These are phyloP conservation scores for Neodiprion pinetum DNA, from an alignment of 1,140 invertebrate genomes.

Conservation along the genomic window DNA sequence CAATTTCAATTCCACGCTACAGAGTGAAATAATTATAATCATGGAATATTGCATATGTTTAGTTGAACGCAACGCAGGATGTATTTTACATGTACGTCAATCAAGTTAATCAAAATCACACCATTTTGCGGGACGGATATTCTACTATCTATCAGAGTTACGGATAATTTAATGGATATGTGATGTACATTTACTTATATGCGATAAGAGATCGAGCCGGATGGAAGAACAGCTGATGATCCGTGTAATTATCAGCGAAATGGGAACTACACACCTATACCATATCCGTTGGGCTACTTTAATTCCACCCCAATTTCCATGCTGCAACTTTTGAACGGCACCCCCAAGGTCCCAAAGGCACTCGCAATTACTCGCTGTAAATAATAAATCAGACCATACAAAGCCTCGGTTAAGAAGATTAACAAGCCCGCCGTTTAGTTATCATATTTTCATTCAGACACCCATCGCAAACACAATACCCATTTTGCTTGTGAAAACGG, in stretches of 20 bases:
- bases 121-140: too few species aligned
- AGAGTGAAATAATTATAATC: too few species aligned
- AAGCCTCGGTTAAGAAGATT: conserved; percentile 5
- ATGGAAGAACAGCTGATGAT: not conserved
- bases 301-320: not conserved
- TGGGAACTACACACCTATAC: not conserved
- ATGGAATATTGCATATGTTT: too few species aligned
- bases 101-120: too few species aligned
- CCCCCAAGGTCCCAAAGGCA: not conserved
- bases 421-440: not conserved
- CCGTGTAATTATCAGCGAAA: not conserved
- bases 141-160: too few species aligned
- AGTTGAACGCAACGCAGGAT: too few species aligned
- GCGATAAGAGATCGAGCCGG: too few species aligned
- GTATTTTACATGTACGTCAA: too few species aligned
- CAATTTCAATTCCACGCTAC: too few species aligned
- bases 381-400: not conserved
- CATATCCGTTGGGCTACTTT: not conserved
- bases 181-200: too few species aligned
- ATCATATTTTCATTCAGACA: not conserved
- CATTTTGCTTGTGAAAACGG: not conserved
- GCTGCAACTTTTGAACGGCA: not conserved
- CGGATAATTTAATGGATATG: too few species aligned
- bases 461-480: not conserved
- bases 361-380: not conserved